Conservation (phyloP, 1,140 invertebrate genomes). For the Heliconius eleuchia region DNA sequence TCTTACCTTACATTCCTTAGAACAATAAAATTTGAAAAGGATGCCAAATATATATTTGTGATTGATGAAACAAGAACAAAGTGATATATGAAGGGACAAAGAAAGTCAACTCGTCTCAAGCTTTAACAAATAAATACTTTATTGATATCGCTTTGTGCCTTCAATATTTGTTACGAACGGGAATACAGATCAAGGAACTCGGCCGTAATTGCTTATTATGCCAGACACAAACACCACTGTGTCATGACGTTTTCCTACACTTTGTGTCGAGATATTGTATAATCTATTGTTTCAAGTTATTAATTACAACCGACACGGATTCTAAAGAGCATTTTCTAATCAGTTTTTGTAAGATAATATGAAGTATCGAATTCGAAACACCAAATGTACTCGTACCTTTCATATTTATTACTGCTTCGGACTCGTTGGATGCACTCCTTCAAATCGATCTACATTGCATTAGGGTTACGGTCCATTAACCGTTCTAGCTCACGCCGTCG, state of each 20-base stretch:
- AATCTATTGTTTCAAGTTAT: constrained; percentile 4
- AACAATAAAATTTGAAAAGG: background rate
- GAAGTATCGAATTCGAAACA: constrained; percentile 6
- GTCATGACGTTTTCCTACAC: constrained; percentile 1
- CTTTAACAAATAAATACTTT: background rate
- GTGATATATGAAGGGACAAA: background rate
- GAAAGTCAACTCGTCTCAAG: background rate
- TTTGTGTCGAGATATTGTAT: constrained; percentile 4
- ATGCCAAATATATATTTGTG: constrained; percentile 2
- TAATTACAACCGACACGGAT: background rate
- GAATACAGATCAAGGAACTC: background rate
- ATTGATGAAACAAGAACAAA: background rate
- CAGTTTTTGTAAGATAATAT: background rate
- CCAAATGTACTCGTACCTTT: background rate
- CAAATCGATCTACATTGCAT: constrained; percentile 16
- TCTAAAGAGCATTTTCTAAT: constrained; percentile 3
- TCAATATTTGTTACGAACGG: background rate
- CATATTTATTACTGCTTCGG: background rate
- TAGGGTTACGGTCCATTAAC: constrained; percentile 21
- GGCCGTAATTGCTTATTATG: background rate
- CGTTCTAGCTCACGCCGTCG: constrained; percentile 14
- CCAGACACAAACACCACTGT: background rate
- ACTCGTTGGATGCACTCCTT: background rate
- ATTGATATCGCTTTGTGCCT: background rate
- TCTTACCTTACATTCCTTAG: constrained; percentile 1